A percentile compares a stretch with the other conserved stretches of the same genome.
Evolutionary conservation across 23 tunicate species (phyloP).

Genomic region (Halocynthia aurantium): DNA sequence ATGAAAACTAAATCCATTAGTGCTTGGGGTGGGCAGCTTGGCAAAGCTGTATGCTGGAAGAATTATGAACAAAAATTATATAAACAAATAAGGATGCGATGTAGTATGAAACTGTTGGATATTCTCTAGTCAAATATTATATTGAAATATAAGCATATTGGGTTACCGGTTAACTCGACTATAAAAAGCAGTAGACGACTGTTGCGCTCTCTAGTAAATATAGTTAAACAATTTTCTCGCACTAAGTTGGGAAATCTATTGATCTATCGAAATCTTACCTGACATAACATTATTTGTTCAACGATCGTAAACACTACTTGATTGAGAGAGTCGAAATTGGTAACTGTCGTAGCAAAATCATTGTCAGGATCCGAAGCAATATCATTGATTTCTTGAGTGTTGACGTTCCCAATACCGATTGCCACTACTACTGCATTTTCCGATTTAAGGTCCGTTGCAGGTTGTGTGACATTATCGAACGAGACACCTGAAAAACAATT

Average conservation of each 20-base stretch:
- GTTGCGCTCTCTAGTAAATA: not conserved
- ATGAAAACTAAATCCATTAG: slow-evolving; percentile 68
- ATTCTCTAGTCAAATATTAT: not conserved
- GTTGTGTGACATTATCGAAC: slow-evolving; percentile 50
- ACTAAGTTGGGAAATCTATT: not conserved
- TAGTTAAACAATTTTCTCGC: not conserved
- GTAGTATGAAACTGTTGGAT: too few species aligned
- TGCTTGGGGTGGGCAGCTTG: slow-evolving; percentile 52
- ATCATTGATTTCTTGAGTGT: slow-evolving; percentile 37
- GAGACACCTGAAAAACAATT: slow-evolving; percentile 45
- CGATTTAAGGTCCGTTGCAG: slow-evolving; percentile 48
- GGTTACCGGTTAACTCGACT: not conserved
- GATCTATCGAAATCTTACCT: slow-evolving; percentile 29
- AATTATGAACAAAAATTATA: not conserved
- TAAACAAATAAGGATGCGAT: not conserved
- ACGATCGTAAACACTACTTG: slow-evolving; percentile 29
- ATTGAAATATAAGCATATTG: not conserved
- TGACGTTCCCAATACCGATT: slow-evolving; percentile 70
- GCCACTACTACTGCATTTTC: slow-evolving; percentile 53
- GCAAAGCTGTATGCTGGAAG: not conserved
- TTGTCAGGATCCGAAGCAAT: slow-evolving; percentile 76
- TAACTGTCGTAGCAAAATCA: slow-evolving; percentile 53
- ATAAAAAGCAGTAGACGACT: too few species aligned
- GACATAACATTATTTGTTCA: slow-evolving; percentile 57
- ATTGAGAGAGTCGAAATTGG: slow-evolving; percentile 45